Base-by-base conservation (phyloP, 2,113 vertebrate genomes). In the Chlamydotis undulata region DNA sequence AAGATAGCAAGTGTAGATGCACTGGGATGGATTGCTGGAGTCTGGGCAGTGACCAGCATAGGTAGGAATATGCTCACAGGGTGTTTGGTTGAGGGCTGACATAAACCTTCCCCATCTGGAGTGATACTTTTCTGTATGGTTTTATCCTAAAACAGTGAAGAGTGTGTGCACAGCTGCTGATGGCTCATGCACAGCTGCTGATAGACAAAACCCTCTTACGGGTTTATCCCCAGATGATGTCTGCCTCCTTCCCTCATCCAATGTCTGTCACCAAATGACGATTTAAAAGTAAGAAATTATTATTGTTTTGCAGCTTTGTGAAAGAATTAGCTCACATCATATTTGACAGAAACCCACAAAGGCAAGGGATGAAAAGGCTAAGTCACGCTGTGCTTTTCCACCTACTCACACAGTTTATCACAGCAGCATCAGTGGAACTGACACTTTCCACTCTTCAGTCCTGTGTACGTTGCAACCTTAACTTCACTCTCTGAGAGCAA, bases 101-200 rank as follows among this genome's bases (percentile, higher is more conserved):
- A 69, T 87, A 96, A 92, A 50, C 28, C 43, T 64, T 88, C 26
- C 35, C 79, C 60, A 74, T 83, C 90, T 96, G 92, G 59, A 95
- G 56, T 28, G 56, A 68, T 88, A 77, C 39, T 94, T 90, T 83
- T 64, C 82, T 63, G n/a, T 89, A 19, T 59, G 39, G 70, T 90
- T 91, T 81, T 94, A 64, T 94, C 47, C 71, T 77, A 24, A 80
- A 90, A 63, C 39, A 60, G 47, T 83, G 39, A 92, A 70, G 85
- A 83, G 68, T 87, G 70, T 89, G 67, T 86, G 52, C 92, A 86
- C 93, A 94, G 93, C 91, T 96, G 95, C 94, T 93, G 81, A 45
- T 85, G 71, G 83, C 73, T 96, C 64, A 82, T 75, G 61, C 69
- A 87, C 87, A 96, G 94, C 96, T 96, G 92, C 92, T 93, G 76